Evolutionary conservation across 2,888 invertebrate genomes (phyloP).

Genomic region (Dugesia japonica): DNA sequence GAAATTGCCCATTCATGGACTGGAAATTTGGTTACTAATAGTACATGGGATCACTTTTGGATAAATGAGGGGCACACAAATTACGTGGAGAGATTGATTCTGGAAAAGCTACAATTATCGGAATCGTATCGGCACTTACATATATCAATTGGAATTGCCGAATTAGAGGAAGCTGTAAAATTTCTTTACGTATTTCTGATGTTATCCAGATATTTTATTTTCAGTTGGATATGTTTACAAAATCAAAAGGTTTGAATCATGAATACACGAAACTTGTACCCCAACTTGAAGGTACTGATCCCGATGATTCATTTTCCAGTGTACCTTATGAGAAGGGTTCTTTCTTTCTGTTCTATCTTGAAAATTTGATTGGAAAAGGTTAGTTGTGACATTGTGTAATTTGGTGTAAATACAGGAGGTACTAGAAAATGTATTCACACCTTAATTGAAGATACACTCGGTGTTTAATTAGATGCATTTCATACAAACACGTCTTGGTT

Average conservation of each 20-base stretch:
- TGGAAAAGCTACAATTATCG: slow-evolving; percentile 55
- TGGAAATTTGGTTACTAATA: slow-evolving; percentile 75
- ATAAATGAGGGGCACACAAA: slow-evolving; percentile 85
- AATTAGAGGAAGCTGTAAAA: background rate
- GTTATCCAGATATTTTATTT: background rate
- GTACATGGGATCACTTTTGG: slow-evolving; percentile 87
- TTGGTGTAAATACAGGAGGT: too few relatives aligned
- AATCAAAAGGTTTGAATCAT: background rate
- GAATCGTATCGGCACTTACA: background rate
- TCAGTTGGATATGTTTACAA: background rate
- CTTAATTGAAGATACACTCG: too few relatives aligned
- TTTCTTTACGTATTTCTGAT: background rate
- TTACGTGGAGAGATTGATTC: slow-evolving; percentile 72
- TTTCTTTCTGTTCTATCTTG: slow-evolving; percentile 70
- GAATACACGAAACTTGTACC: slow-evolving; percentile 62
- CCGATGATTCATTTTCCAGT: slow-evolving; percentile 74
- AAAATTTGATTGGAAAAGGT: slow-evolving; percentile 45
- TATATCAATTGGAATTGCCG: background rate
- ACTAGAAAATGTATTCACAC: too few relatives aligned
- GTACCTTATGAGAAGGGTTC: slow-evolving; percentile 84
- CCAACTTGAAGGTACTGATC: slow-evolving; percentile 63
- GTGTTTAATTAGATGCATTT: too few relatives aligned
- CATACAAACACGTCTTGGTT: too few relatives aligned
- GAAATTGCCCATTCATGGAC: slow-evolving; percentile 69
- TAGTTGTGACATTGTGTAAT: too few relatives aligned